These are phyloP conservation scores for Bradypodion pumilum DNA, from an alignment of 2,797 vertebrate genomes.

Conservation along the genomic window DNA sequence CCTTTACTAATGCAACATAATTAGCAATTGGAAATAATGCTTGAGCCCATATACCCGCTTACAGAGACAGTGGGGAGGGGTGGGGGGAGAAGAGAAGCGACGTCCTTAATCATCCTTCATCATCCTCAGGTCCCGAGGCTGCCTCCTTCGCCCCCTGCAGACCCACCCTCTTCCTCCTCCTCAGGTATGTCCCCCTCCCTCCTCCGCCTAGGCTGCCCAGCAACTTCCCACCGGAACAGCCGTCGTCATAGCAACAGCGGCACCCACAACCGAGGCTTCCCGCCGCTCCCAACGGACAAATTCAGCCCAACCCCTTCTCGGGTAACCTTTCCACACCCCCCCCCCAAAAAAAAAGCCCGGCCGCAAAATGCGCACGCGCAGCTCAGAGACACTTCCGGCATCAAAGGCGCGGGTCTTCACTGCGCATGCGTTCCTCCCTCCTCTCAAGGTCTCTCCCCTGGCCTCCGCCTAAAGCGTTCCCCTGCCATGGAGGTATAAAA, in stretches of 20 bases:
- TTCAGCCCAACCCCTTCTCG: background rate
- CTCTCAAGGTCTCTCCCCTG: background rate
- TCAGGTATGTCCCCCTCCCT: too few species aligned
- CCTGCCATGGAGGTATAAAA: too few species aligned
- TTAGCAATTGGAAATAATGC: too few species aligned
- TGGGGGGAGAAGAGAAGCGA: too few species aligned
- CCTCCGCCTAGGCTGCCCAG: too few species aligned
- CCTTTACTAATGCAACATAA: too few species aligned
- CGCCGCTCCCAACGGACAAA: constrained; percentile 7
- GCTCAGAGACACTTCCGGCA: rapidly evolving
- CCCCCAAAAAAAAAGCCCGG: too few species aligned
- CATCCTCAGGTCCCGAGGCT: background rate
- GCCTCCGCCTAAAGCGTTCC: too few species aligned
- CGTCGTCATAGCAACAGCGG: constrained; percentile 6
- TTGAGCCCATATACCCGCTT: too few species aligned
- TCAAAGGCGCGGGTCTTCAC: rapidly evolving
- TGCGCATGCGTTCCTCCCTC: background rate
- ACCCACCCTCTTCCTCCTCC: background rate
- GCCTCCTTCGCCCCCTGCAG: background rate
- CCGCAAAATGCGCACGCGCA: background rate
- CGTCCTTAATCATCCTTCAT: background rate
- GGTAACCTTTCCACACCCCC: background rate
- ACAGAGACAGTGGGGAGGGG: too few species aligned
- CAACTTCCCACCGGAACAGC: background rate
- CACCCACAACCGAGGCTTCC: background rate